Conservation (phyloP, 23 tunicate genomes). For the Diplosoma virens region DNA sequence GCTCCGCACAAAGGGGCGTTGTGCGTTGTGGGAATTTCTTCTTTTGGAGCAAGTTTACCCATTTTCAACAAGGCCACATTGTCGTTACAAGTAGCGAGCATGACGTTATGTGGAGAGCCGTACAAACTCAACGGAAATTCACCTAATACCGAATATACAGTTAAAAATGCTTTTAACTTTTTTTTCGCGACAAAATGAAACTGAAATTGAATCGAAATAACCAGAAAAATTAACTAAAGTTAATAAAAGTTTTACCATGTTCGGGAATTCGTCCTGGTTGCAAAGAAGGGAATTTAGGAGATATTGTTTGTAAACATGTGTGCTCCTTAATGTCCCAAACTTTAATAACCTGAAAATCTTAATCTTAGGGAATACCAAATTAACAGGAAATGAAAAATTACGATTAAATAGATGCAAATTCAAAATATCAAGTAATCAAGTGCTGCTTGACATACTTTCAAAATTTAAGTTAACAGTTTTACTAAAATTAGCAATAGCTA, state of each 20-base stretch:
- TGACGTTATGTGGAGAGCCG: slow-evolving; percentile 58
- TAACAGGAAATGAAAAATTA: too few species aligned
- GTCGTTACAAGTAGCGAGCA: slow-evolving; percentile 85
- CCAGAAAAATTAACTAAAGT: too few species aligned
- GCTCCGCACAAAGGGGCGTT: slow-evolving; percentile 78
- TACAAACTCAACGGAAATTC: slow-evolving; percentile 81
- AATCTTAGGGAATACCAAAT: too few species aligned
- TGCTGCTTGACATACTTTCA: too few species aligned
- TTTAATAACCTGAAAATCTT: slow-evolving; percentile 52
- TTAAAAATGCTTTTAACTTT: too few species aligned
- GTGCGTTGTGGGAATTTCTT: slow-evolving; percentile 88
- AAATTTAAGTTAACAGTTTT: too few species aligned
- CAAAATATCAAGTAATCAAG: too few species aligned
- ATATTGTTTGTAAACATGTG: slow-evolving; percentile 72
- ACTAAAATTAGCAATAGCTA: too few species aligned
- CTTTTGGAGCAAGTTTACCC: slow-evolving; percentile 87
- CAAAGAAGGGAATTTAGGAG: slow-evolving; percentile 80
- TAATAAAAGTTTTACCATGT: too few species aligned
- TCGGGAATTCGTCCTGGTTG: slow-evolving; percentile 90
- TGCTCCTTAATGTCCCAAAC: slow-evolving; percentile 94
- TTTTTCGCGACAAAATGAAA: too few species aligned
- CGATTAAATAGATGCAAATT: too few species aligned
- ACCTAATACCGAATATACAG: slow-evolving; percentile 50
- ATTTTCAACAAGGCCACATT: slow-evolving; percentile 75
- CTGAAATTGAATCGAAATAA: too few species aligned